Evolutionary conservation across 2,888 invertebrate genomes (phyloP).

Genomic region (Tetheella fluctuosa): DNA sequence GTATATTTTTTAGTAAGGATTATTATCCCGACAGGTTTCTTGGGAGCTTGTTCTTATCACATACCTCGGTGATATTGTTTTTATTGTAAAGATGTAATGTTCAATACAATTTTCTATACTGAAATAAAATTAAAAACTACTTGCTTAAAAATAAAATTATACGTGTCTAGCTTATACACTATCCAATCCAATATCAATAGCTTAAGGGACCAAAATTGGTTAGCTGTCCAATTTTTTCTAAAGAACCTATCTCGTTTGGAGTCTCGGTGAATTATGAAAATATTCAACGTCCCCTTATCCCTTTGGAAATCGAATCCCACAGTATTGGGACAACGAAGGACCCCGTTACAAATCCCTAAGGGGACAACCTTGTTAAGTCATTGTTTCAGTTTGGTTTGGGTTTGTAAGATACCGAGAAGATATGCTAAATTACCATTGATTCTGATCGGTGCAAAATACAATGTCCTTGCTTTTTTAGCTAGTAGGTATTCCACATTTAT

Average conservation of each 20-base stretch:
- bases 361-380: conserved; percentile 32
- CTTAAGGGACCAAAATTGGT: conserved; percentile 9
- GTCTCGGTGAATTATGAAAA: conserved; percentile 33
- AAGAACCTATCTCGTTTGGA: conserved; percentile 3
- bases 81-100: no score
- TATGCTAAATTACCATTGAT: conserved; percentile 6
- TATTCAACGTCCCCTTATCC: conserved; percentile 36
- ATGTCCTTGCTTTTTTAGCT: not conserved
- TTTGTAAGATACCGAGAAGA: conserved; percentile 12
- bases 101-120: not conserved
- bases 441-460: not conserved
- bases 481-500: not conserved
- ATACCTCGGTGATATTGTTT: no score
- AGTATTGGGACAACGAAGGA: conserved; percentile 14
- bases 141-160: not conserved
- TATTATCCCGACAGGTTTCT: no score
- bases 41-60: no score
- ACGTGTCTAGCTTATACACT: conserved; percentile 1
- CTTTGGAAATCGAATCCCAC: conserved; percentile 37
- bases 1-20: no score
- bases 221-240: not conserved
- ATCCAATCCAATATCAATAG: conserved; percentile 12
- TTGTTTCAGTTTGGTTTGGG: conserved; percentile 26
- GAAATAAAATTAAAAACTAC: no score
- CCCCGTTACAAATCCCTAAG: conserved; percentile 10